Evolutionary conservation across 2,888 invertebrate genomes (phyloP), one percentile per base, ranked within the genome.

Genomic region (Cremastinae sp.): DNA sequence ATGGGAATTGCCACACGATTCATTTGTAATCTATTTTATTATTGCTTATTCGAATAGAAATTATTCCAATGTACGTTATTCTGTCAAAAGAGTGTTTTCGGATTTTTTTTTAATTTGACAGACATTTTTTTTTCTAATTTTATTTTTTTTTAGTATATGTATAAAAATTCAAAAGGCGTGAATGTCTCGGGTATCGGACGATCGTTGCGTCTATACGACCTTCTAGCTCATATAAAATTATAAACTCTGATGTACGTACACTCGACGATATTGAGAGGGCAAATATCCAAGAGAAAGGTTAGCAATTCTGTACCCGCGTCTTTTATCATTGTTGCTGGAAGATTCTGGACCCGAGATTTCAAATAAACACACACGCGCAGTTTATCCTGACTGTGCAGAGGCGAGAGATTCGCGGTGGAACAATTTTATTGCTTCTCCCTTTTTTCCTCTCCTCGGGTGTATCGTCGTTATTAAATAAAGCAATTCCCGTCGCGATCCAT

Each of bases 381-480:
- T 82, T 84, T 82, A 82, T 83, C 79, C 78, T 77, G 62, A 70
- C 79, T 72, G 38, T 54, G 56, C 28, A 5, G 16, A 61, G 54
- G 16, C 41, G 16, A 36, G 65, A 62, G 61, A 41, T 49, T 49
- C 68, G 62, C 66, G 49, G 49, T 18, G 22, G 51, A 28, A 28
- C 80, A 82, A 66, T 81, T 86, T 86, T 86, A 86, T 86, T 86
- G 84, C 81, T 83, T 83, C 84, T 49, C 49, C n/a, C 18, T 14
- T 20, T 14, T 9, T 34, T 16, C 22, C 79, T 82, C 84, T 82
- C 83, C 75, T 64, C 28, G 14, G 66, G 43, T 64, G 59, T 65
- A 65, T 83, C 81, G 82, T 83, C 83, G 53, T 87, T 87, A 86
- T 87, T 88, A 86, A 88, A 87, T 87, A 86, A 88, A 87, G 86